phyloP scores from a whole-genome alignment of 2,113 vertebrate genomes.

The Neolamprologus sp. region DNA sequence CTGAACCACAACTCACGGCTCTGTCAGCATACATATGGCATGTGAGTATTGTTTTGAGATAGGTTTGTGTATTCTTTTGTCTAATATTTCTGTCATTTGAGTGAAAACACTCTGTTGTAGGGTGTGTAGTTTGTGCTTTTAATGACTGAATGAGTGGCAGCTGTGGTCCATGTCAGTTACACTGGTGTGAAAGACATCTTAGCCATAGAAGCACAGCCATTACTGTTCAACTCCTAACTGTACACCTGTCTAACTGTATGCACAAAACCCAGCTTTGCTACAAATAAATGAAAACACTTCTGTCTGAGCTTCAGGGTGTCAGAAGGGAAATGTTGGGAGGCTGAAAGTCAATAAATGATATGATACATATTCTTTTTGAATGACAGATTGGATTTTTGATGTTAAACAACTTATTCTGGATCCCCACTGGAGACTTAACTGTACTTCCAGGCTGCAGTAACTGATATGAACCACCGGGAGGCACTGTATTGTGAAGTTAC shows the following conservation, averaged over 20 bases:
- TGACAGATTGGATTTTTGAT: neutral
- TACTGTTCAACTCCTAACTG: neutral
- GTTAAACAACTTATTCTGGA: neutral
- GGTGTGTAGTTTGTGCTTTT: neutral
- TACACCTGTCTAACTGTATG: neutral
- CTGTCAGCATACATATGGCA: neutral
- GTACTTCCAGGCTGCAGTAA: neutral
- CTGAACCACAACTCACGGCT: neutral
- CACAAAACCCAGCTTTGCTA: neutral
- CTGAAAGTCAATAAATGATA: neutral
- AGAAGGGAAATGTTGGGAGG: neutral
- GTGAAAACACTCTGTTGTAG: neutral
- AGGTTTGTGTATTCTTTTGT: neutral
- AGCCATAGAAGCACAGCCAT: neutral
- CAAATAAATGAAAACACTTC: neutral
- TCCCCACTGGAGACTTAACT: neutral
- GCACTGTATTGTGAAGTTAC: conserved; percentile 22
- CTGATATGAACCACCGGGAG: conserved; percentile 32
- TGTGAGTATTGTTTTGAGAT: neutral
- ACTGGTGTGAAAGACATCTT: neutral
- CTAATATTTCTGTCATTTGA: neutral
- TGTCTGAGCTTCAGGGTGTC: neutral
- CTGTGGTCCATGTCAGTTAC: neutral
- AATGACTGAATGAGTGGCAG: neutral
- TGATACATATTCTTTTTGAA: neutral